A percentile compares a stretch with the other conserved stretches of the same genome.
Evolutionary conservation across 2,888 invertebrate species (phyloP).

Genomic region (Eledona agricola): DNA sequence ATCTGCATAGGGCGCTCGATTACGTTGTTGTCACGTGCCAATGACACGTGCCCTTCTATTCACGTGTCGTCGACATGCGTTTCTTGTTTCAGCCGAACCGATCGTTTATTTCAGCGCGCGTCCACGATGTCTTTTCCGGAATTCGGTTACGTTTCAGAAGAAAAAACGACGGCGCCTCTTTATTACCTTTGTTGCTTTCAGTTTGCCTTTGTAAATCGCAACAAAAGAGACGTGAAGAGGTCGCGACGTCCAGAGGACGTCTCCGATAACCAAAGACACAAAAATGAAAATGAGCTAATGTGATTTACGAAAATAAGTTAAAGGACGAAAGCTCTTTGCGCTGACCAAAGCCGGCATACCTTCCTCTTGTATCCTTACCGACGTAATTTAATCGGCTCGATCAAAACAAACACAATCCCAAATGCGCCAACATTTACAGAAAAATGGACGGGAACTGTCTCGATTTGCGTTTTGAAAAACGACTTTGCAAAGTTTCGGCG

Average conservation of each 20-base stretch:
- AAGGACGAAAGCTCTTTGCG: constrained; percentile 11
- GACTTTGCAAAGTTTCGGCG: no score
- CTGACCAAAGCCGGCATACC: no score
- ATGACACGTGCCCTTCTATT: constrained; percentile 22
- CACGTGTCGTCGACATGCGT: constrained; percentile 22
- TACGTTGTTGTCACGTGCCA: constrained; percentile 25
- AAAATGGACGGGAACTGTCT: no score
- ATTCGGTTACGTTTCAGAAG: neutral
- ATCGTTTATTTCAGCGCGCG: constrained; percentile 8
- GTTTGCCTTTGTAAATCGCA: constrained; percentile 5
- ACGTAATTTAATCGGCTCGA: no score
- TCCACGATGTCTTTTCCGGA: neutral
- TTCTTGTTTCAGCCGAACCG: constrained; percentile 20
- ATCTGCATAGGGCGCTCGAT: constrained; percentile 25
- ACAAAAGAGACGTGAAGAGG: constrained; percentile 10
- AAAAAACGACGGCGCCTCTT: constrained; percentile 5
- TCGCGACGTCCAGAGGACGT: constrained; percentile 1
- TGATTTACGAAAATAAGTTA: constrained; percentile 17
- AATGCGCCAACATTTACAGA: no score
- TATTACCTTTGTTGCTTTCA: constrained; percentile 19
- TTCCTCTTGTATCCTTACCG: no score
- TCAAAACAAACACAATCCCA: no score
- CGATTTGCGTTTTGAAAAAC: no score
- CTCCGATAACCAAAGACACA: constrained; percentile 9
- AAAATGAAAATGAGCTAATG: constrained; percentile 22